Conservation (phyloP, 2,888 invertebrate genomes). For the Silvanus unidentatus region DNA sequence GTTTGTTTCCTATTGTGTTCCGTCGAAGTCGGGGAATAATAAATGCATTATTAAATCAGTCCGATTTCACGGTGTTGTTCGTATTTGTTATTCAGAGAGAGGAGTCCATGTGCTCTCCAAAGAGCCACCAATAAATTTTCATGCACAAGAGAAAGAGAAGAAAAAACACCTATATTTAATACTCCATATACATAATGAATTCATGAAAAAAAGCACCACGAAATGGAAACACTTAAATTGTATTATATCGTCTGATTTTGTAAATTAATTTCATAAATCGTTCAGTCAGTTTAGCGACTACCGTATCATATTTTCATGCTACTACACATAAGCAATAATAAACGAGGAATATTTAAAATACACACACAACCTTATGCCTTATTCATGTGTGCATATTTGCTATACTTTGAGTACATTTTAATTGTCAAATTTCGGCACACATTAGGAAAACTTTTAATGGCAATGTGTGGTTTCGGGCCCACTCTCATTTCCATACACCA, state of each 20-base stretch:
- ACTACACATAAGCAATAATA: slow-evolving; percentile 8
- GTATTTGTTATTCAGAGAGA: slow-evolving; percentile 20
- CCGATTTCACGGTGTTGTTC: slow-evolving; percentile 26
- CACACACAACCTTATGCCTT: slow-evolving; percentile 11
- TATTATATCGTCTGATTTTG: slow-evolving; percentile 12
- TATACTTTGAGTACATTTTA: too few species aligned
- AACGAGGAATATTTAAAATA: not conserved
- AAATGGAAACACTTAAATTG: not conserved
- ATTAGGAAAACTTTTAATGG: too few species aligned
- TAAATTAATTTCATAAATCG: slow-evolving; percentile 24
- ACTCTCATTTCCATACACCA: too few species aligned
- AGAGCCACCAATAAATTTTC: slow-evolving; percentile 15
- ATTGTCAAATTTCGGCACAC: too few species aligned
- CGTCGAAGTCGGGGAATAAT: slow-evolving; percentile 22
- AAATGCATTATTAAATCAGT: slow-evolving; percentile 25
- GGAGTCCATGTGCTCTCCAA: slow-evolving; percentile 6
- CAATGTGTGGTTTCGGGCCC: too few species aligned
- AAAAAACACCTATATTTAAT: slow-evolving; percentile 5
- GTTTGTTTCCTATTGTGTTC: slow-evolving; percentile 20
- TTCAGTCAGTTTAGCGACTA: slow-evolving; percentile 21
- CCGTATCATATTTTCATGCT: slow-evolving; percentile 19
- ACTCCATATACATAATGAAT: slow-evolving; percentile 12
- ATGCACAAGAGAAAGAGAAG: slow-evolving; percentile 12
- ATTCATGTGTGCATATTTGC: slow-evolving; percentile 14
- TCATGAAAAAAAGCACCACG: slow-evolving; percentile 17